These are phyloP conservation scores for Ibycter americanus DNA, from an alignment of 2,797 vertebrate species.

Conservation along the genomic window DNA sequence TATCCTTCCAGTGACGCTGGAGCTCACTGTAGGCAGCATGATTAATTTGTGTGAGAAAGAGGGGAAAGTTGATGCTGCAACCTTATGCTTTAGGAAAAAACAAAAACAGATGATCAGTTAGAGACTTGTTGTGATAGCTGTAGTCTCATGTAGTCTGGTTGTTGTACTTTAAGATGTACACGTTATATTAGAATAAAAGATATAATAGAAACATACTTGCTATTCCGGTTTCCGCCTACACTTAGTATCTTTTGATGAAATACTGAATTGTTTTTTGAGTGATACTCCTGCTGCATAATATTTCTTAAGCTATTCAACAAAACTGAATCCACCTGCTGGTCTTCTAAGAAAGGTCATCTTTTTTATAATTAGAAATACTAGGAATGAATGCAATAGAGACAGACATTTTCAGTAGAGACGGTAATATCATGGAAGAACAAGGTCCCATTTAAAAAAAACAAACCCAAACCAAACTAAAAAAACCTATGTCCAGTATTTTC, in stretches of 20 bases:
- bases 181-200: rapidly evolving
- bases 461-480: neutral
- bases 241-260: neutral
- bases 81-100: neutral
- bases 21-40: neutral
- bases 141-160: neutral
- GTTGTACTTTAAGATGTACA: neutral
- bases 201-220: neutral
- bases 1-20: neutral
- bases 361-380: neutral
- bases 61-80: neutral
- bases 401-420: neutral
- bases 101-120: neutral
- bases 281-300: neutral
- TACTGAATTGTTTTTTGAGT: neutral
- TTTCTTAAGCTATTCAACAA: neutral
- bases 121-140: neutral
- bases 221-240: neutral
- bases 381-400: neutral
- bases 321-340: neutral
- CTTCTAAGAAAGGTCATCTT: neutral
- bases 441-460: neutral
- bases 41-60: neutral
- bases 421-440: neutral
- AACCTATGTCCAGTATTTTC: neutral